phyloP scores from a whole-genome alignment of 2,113 vertebrate genomes.

The Nerophis lumbriciformis region DNA sequence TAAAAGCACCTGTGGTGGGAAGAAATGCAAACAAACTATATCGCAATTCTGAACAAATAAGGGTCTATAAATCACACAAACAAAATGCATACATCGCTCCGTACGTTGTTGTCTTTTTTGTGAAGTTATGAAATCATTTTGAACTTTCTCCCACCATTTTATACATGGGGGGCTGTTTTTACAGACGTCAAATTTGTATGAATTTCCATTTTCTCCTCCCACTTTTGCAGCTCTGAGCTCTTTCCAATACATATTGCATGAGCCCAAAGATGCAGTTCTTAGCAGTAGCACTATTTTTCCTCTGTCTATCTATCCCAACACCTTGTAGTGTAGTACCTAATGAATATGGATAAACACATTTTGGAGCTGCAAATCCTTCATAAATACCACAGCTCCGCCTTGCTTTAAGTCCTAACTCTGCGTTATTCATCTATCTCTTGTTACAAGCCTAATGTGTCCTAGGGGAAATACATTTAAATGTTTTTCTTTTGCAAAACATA shows the following conservation, averaged over 20 bases:
- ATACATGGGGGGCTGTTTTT: background rate
- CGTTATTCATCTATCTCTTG: slow-evolving; percentile 4
- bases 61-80: background rate
- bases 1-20: background rate
- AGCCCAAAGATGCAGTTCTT: background rate
- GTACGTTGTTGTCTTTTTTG: background rate
- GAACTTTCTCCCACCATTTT: background rate
- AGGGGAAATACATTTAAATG: background rate
- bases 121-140: background rate
- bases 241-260: slow-evolving; percentile 4
- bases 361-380: background rate
- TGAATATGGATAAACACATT: slow-evolving; percentile 7
- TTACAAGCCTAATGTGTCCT: background rate
- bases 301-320: slow-evolving; percentile 2
- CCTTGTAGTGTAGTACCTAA: background rate
- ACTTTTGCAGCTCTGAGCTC: background rate
- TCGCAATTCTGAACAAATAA: too few relatives aligned
- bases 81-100: background rate
- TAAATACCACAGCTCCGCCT: background rate
- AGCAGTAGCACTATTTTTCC: background rate
- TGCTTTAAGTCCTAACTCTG: background rate
- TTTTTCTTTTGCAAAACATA: background rate
- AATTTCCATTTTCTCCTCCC: slow-evolving; percentile 1
- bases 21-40: background rate
- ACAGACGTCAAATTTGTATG: background rate